Evolutionary conservation across 1,140 invertebrate genomes (phyloP).

Genomic region (Heliconius congener): DNA sequence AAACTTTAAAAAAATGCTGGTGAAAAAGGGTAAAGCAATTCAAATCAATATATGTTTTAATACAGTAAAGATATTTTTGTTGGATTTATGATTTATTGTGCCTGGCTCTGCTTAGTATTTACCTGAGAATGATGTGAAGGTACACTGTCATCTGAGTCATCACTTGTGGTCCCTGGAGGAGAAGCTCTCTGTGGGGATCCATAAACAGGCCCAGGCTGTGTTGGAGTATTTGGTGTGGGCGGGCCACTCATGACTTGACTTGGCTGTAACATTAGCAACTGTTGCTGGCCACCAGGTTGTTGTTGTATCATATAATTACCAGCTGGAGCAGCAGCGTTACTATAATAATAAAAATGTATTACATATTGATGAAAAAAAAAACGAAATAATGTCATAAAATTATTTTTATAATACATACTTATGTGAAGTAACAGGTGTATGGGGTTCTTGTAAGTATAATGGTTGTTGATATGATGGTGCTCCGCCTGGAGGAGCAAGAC

Average conservation of each 20-base stretch:
- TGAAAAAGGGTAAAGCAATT: neutral
- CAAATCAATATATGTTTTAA: too few relatives aligned
- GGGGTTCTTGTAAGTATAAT: conserved; percentile 84
- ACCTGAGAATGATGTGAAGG: conserved; percentile 83
- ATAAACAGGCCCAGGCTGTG: conserved; percentile 78
- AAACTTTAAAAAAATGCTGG: neutral
- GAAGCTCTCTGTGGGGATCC: conserved; percentile 82
- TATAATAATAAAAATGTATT: conserved; percentile 31
- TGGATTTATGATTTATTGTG: neutral
- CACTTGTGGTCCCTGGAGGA: conserved; percentile 88
- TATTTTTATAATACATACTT: conserved; percentile 50
- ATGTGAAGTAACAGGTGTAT: conserved; percentile 81
- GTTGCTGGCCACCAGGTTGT: conserved; percentile 84
- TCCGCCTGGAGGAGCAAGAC: conserved; percentile 84
- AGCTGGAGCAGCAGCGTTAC: conserved; percentile 69
- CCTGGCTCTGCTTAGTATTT: conserved; percentile 26
- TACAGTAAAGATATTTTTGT: neutral
- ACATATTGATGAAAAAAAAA: neutral
- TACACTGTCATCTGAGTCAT: conserved; percentile 94
- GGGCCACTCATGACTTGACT: conserved; percentile 83
- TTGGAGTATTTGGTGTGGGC: conserved; percentile 81
- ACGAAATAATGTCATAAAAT: neutral
- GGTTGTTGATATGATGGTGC: conserved; percentile 85
- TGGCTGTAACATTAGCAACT: conserved; percentile 83
- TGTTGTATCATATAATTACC: conserved; percentile 82